Conservation (phyloP, 2,113 vertebrate species). For the Tachycineta bicolor region DNA sequence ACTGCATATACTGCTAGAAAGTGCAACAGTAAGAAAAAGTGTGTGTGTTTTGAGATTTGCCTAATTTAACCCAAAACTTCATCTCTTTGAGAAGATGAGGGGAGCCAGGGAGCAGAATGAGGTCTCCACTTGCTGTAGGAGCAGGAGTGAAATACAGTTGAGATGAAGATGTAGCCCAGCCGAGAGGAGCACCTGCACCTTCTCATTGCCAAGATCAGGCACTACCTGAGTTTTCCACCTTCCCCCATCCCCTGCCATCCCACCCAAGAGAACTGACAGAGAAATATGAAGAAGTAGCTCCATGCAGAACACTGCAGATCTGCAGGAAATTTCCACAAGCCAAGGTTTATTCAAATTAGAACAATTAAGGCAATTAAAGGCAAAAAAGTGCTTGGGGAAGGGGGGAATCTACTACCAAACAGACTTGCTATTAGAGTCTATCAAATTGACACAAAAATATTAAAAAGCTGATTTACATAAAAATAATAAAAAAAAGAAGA, state of each 20-base stretch:
- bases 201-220: neutral
- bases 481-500: neutral
- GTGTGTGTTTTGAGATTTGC: neutral
- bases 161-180: neutral
- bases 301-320: neutral
- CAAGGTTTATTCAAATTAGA: slow-evolving; percentile 75
- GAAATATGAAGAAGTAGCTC: neutral
- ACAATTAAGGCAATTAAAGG: slow-evolving; percentile 78
- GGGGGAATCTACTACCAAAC: slow-evolving; percentile 52
- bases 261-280: neutral
- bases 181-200: neutral
- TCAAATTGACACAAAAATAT: slow-evolving; percentile 79
- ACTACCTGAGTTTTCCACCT: neutral
- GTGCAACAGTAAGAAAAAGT: neutral
- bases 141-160: neutral
- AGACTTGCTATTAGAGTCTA: slow-evolving; percentile 72
- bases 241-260: too few relatives aligned
- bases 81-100: neutral
- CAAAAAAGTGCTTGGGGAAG: slow-evolving; percentile 59
- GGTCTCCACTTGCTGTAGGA: neutral
- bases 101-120: neutral
- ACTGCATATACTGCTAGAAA: rapidly evolving
- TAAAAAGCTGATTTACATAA: slow-evolving; percentile 75
- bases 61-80: neutral
- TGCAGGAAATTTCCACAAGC: slow-evolving; percentile 59